These are phyloP conservation scores for Cliona cf. orientalis DNA, from an alignment of 37 sponge, comb jelly and placozoan species.

Conservation along the genomic window DNA sequence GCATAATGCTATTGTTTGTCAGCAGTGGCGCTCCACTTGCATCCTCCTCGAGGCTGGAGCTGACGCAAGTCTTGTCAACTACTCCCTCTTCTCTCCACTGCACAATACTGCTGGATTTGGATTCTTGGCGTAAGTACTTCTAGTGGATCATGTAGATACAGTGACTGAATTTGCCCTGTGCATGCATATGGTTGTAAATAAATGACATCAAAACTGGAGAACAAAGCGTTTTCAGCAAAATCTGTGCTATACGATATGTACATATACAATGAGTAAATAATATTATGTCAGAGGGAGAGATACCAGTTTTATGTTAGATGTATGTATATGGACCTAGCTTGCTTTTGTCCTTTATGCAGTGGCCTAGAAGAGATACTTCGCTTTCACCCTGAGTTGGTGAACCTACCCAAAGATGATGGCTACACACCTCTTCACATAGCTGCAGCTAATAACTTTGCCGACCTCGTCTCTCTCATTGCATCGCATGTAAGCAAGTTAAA, in stretches of 20 bases:
- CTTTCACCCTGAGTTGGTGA: slow-evolving; percentile 26
- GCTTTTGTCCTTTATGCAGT: slow-evolving; percentile 30
- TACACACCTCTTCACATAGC: slow-evolving; percentile 62
- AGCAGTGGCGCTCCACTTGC: slow-evolving; percentile 6
- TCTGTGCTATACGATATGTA: slow-evolving; percentile 1
- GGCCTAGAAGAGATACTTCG: slow-evolving; percentile 44
- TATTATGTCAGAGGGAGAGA: too few species aligned
- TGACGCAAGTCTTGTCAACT: slow-evolving; percentile 54
- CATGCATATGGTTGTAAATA: not conserved
- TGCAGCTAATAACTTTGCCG: slow-evolving; percentile 41
- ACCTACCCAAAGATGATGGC: slow-evolving; percentile 58
- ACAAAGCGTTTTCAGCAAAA: not conserved
- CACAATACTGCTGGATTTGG: slow-evolving; percentile 67
- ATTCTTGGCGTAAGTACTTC: slow-evolving; percentile 48
- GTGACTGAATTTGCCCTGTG: too few species aligned
- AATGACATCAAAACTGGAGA: not conserved
- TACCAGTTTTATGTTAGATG: too few species aligned
- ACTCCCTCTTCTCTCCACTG: slow-evolving; percentile 40
- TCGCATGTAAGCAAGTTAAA: slow-evolving; percentile 45
- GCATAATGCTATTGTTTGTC: slow-evolving; percentile 54
- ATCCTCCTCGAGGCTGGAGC: slow-evolving; percentile 68
- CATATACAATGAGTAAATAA: not conserved
- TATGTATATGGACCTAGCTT: too few species aligned
- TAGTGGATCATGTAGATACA: too few species aligned
- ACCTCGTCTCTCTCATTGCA: slow-evolving; percentile 32